Evolutionary conservation across 2,888 invertebrate species (phyloP).

Genomic region (Epistrophella euchroma): DNA sequence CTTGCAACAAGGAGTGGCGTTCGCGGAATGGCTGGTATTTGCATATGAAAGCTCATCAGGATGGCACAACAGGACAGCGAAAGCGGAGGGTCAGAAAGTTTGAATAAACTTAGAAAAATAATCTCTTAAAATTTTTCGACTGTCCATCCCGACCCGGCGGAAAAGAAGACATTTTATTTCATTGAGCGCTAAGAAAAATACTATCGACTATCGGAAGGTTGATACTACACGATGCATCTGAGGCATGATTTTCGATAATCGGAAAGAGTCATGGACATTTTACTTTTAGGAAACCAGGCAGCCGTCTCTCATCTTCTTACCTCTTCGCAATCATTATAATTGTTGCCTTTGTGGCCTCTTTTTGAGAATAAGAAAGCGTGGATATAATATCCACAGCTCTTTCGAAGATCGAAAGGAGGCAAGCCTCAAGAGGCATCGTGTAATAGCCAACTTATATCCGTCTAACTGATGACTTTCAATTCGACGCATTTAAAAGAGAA

Average conservation of each 20-base stretch:
- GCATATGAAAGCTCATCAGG: constrained; percentile 54
- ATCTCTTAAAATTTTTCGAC: no score
- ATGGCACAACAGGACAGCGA: not conserved
- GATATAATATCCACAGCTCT: no score
- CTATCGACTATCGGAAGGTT: not conserved
- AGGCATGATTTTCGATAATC: not conserved
- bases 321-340: no score
- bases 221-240: not conserved
- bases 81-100: not conserved
- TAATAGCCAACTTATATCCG: not conserved
- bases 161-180: not conserved
- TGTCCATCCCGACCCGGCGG: not conserved
- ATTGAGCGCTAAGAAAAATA: no score
- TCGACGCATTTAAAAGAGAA: not conserved
- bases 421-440: not conserved
- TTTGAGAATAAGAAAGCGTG: no score
- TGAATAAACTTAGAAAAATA: not conserved
- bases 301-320: no score
- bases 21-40: constrained; percentile 67
- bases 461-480: not conserved
- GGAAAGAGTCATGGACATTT: no score
- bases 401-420: no score
- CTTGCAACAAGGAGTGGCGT: constrained; percentile 58
- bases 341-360: no score
- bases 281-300: no score